Conservation (phyloP, 1,140 invertebrate genomes). For the Ylistrum balloti region DNA sequence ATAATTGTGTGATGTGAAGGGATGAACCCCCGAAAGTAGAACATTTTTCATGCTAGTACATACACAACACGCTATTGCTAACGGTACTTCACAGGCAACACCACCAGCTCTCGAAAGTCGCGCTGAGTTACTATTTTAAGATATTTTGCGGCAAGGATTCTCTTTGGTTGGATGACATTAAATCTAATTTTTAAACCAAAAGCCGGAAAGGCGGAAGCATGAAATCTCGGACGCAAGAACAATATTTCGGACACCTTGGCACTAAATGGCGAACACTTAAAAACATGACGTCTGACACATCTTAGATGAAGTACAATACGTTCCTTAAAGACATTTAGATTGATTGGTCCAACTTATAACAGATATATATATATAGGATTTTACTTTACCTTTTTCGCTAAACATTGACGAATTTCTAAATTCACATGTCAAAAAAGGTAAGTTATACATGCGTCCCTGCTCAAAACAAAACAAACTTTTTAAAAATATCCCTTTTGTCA, state of each 20-base stretch:
- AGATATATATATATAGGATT: no score
- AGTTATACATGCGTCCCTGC: no score
- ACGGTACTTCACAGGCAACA: not conserved
- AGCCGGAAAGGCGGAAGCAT: not conserved
- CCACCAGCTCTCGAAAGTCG: not conserved
- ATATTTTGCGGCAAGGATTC: not conserved
- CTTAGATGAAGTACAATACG: no score
- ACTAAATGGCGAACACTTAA: not conserved
- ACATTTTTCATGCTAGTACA: not conserved
- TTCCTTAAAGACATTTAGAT: no score
- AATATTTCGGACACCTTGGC: no score
- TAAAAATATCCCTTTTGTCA: no score
- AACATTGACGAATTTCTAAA: no score
- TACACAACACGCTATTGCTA: not conserved
- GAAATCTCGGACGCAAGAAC: not conserved
- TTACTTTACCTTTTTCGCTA: no score
- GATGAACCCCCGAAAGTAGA: not conserved
- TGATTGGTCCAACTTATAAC: no score
- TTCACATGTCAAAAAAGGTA: no score
- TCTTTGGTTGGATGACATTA: not conserved
- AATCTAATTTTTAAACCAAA: not conserved
- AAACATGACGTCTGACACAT: not conserved
- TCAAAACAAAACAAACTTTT: no score
- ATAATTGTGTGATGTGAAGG: no score
- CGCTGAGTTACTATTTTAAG: not conserved